Base-by-base conservation (phyloP, 2,113 vertebrate genomes). In the Labeo catla region DNA sequence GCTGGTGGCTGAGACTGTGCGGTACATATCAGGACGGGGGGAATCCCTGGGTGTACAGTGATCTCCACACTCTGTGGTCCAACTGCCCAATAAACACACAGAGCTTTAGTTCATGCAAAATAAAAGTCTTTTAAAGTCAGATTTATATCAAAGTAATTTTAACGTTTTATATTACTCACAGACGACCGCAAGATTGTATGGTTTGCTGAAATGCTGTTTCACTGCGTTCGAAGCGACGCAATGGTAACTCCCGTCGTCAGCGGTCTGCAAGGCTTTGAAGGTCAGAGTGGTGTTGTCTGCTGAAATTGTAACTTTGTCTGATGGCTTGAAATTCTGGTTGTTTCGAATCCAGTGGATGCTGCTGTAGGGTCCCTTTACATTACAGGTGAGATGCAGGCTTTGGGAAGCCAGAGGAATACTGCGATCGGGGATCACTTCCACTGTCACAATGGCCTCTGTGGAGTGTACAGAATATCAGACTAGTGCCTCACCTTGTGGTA, bases 131-230 rank as follows among this genome's bases (percentile, higher is more conserved):
- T 13, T 74, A 4, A 47, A 74, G 72, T 74, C 43, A 74, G 21
- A 50, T 76, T 15, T 50, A 13, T 23, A 23, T 49, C 11, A 76
- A 76, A 76, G 45, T 23, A 13, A 50, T 76, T 45, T 12, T 28
- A 13, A 50, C 3, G 92, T 0, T 0, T 88, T 73, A 92, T 21
- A 52, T 68, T 77, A 94, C 95, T 94, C 78, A 95, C 95, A 95
- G 84, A 92, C 93, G 11, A 92, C 91, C 15, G 57, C 34, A 15
- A 94, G 91, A 0, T 0, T 4, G 76, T 92, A 91, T 4, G 16
- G 2, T 0, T 57, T 47, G 73, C 94, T 95, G 57, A 0, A 0
- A n/a, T 92, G 88, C 7, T 7, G 0, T 21, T 47, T 84, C 54
- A 86, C 59, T 15, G 8, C 2, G 78, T 94, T 94, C 21, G 1